Evolutionary conservation across 2,797 vertebrate species (phyloP).

Genomic region (Characodon lateralis): DNA sequence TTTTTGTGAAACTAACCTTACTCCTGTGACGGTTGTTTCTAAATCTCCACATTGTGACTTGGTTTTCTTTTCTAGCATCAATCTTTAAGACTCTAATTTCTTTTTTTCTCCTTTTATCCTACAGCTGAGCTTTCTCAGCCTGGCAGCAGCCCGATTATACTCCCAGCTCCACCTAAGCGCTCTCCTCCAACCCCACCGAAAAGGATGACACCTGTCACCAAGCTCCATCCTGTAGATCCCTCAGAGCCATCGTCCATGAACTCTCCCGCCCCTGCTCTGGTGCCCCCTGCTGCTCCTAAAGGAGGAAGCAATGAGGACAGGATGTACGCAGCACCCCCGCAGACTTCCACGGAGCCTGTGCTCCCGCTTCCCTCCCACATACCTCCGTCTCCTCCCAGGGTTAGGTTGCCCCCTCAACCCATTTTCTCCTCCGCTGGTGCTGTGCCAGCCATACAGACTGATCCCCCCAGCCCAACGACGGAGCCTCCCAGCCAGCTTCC

Average conservation of each 20-base stretch:
- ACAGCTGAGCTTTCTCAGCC: slow-evolving; percentile 85
- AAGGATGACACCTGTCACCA: slow-evolving; percentile 81
- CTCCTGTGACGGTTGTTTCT: slow-evolving; percentile 1
- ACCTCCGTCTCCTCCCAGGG: slow-evolving; percentile 68
- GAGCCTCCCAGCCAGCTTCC: slow-evolving; percentile 79
- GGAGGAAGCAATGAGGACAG: slow-evolving; percentile 41
- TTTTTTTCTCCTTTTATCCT: not conserved
- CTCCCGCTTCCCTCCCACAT: slow-evolving; percentile 58
- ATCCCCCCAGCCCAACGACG: slow-evolving; percentile 74
- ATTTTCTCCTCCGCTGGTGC: slow-evolving; percentile 38
- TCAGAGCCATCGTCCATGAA: slow-evolving; percentile 30
- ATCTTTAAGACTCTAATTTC: not conserved
- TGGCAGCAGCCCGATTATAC: slow-evolving; percentile 64
- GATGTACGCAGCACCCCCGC: slow-evolving; percentile 6
- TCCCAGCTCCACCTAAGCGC: slow-evolving; percentile 77
- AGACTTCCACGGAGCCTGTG: not conserved
- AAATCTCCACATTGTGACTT: slow-evolving; percentile 1
- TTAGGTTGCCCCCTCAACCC: slow-evolving; percentile 45
- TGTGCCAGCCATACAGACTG: slow-evolving; percentile 23
- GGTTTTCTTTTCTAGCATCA: not conserved
- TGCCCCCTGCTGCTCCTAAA: slow-evolving; percentile 38
- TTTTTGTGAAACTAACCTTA: slow-evolving; percentile 40
- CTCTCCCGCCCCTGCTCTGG: not conserved
- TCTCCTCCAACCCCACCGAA: slow-evolving; percentile 91
- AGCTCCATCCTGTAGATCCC: slow-evolving; percentile 68